Base-by-base conservation (phyloP, 2,113 vertebrate genomes). In the Cinclus cinclus region DNA sequence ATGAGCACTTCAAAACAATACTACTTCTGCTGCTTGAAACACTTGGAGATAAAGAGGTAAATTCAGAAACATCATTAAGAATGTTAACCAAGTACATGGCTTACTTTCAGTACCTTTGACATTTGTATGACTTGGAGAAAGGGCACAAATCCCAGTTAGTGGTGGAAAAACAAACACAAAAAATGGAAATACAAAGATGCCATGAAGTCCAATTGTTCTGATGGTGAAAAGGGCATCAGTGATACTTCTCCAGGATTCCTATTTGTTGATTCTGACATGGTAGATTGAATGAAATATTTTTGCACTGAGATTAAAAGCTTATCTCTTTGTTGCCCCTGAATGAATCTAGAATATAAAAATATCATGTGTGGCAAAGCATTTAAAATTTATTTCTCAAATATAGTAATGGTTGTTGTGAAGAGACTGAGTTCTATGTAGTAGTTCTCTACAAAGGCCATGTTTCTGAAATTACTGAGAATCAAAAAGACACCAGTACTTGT, bases 1-100 rank as follows among this genome's bases (percentile, higher is more conserved):
- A 99, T 74, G 99, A 99, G 77, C 99, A 99, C 91, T 99, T 99
- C 98, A 99, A 99, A 98, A 99, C 99, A 95, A 99, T 99, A 97
- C 96, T 99, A 53, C 98, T 99, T 74, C 96, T 99, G 63, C 97
- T 99, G 93, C 98, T 99, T 68, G 99, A 99, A 98, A 99, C 99
- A 0, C 98, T 99, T 95, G 99, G 99, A 9, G 99, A 99, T 97
- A 98, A 98, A 97, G 99, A 99, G 99, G 99, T 99, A 97, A 95
- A 56, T 77, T 79, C 33, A 77, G 27, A 85, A 39, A 13, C n/a
- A 68, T 69, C 63, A 16, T 68, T 77, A 9, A 81, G 41, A 83
- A 31, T 10, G n/a, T 73, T 79, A 41, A 63, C 42, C 65, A 41
- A 84, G 55, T n/a, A 58, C 6, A 1, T 65, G 16, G 13, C 52